Base-by-base conservation (phyloP, 2,888 invertebrate genomes). In the Lordiphosa andalusiaca region DNA sequence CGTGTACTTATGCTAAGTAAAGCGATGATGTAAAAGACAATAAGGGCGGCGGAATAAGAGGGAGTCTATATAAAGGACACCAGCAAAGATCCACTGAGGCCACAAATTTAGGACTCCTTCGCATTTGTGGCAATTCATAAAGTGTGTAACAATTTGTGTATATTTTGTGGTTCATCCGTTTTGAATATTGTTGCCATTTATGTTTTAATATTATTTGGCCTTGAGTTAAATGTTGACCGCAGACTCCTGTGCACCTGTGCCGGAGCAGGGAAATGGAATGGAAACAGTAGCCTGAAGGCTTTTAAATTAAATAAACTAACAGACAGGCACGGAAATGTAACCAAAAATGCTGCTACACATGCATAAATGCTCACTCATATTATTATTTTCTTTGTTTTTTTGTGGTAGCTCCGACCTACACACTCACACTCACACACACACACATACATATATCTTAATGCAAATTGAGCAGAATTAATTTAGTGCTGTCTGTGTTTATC, bases 381-480 rank as follows among this genome's bases (percentile, higher is more conserved):
- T 16, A 23, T 16, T 23, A 41, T 23, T 21, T 41, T 6, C 23
- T 30, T 30, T 2, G 30, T 2, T 30, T 30, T 30, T 30, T 30
- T 30, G 30, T 30, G 30, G 30, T 46, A 3, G 16, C 35, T 33
- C 35, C 51, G 36, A 50, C 36, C 48, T 48, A 39, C 10, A 16
- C 1, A 2, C 25, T 36, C 47, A 37, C 23, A 44, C n/a, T n/a
- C 56, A 9, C 35, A 30, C 30, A 25, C 9, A 58, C 37, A 37
- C 40, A 40, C 49, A 36, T 49, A 52, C 55, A 77, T 70, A 72
- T 73, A 77, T 84, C 77, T 77, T 71, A 77, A 75, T 81, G 83
- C 82, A 83, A 83, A 83, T 83, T 84, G 85, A 84, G 85, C 85
- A 77, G 85, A 83, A 85, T 78, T 83, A 81, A 83, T 85, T 84